These are phyloP conservation scores for Drosophila borealis DNA, from an alignment of 2,888 invertebrate genomes.

Conservation along the genomic window DNA sequence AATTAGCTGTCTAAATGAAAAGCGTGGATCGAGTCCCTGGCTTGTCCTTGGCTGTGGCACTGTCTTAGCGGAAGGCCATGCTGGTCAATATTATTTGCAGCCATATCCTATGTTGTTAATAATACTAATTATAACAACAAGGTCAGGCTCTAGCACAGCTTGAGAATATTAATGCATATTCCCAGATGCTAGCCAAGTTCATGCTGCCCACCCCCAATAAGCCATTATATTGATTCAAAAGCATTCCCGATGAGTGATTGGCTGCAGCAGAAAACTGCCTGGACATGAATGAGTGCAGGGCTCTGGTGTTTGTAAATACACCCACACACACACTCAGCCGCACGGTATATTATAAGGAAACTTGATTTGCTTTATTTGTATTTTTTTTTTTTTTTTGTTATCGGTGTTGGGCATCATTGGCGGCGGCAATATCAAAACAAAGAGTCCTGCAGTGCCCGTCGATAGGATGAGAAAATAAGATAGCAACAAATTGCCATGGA, in stretches of 20 bases:
- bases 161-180: background rate
- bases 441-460: slow-evolving; percentile 70
- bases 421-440: slow-evolving; percentile 75
- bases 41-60: too few species aligned
- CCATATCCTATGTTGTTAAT: too few species aligned
- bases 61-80: too few species aligned
- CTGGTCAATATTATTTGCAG: too few species aligned
- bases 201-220: too few species aligned
- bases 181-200: background rate
- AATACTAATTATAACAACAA: too few species aligned
- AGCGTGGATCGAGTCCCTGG: too few species aligned
- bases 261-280: background rate
- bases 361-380: slow-evolving; percentile 1
- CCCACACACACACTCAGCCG: background rate
- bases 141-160: too few species aligned
- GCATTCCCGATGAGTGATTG: slow-evolving; percentile 8
- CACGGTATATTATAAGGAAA: background rate
- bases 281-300: slow-evolving; percentile 13
- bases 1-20: too few species aligned
- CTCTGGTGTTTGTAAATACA: slow-evolving; percentile 1
- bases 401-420: slow-evolving; percentile 58
- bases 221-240: background rate
- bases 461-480: slow-evolving; percentile 74
- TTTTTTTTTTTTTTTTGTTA: slow-evolving; percentile 32
- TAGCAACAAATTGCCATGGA: slow-evolving; percentile 73